These are phyloP conservation scores for Sebastes jordani DNA, from an alignment of 2,797 vertebrate species.

Conservation along the genomic window DNA sequence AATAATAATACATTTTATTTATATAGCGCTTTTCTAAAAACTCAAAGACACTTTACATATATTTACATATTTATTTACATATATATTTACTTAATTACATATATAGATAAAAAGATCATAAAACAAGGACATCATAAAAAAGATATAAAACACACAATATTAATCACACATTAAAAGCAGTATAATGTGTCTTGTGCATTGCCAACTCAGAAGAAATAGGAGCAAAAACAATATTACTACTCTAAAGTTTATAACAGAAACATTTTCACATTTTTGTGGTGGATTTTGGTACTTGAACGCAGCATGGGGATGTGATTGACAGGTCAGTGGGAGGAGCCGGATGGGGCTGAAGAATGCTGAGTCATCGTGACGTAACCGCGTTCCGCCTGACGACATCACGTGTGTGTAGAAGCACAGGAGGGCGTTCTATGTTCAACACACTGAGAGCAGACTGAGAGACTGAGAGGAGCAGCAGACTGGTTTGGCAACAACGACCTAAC, in stretches of 20 bases:
- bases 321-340: not conserved
- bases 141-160: too few relatives aligned
- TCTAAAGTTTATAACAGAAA: not conserved
- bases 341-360: constrained; percentile 61
- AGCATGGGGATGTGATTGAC: not conserved
- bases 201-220: too few relatives aligned
- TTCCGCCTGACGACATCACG: constrained; percentile 66
- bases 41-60: too few relatives aligned
- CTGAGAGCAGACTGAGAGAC: not conserved
- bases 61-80: too few relatives aligned
- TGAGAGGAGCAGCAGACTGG: not conserved
- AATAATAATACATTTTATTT: too few relatives aligned
- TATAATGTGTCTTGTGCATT: too few relatives aligned
- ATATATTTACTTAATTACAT: too few relatives aligned
- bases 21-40: too few relatives aligned
- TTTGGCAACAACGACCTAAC: not conserved
- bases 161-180: too few relatives aligned
- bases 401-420: constrained; percentile 42
- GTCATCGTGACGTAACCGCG: constrained; percentile 74
- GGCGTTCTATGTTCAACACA: constrained; percentile 37
- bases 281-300: too few relatives aligned
- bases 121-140: too few relatives aligned
- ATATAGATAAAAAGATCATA: too few relatives aligned
- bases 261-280: not conserved
- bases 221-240: not conserved